These are phyloP conservation scores for Monochamus alternatus DNA, from an alignment of 2,888 invertebrate species.

Conservation along the genomic window DNA sequence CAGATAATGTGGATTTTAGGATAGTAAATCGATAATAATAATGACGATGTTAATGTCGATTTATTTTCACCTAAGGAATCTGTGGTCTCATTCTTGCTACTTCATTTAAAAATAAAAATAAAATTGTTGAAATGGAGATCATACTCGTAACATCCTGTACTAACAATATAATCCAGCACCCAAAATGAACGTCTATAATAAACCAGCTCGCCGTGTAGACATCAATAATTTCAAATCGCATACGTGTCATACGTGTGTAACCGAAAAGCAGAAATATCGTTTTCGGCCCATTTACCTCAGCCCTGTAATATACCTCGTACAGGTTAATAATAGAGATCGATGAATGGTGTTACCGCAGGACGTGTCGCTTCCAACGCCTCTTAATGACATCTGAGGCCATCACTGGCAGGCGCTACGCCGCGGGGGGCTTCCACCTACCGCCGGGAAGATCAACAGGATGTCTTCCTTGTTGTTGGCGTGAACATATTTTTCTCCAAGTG, in stretches of 20 bases:
- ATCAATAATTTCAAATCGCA: neutral
- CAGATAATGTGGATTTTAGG: too few relatives aligned
- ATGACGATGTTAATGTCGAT: too few relatives aligned
- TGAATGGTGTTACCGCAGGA: constrained; percentile 19
- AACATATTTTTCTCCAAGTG: too few relatives aligned
- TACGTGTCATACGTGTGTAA: neutral
- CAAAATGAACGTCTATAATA: too few relatives aligned
- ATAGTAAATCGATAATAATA: too few relatives aligned
- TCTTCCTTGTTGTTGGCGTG: constrained; percentile 4
- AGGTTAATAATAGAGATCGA: constrained; percentile 27
- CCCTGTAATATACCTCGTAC: neutral
- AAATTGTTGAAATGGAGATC: too few relatives aligned
- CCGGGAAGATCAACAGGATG: constrained; percentile 19
- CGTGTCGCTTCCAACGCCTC: constrained; percentile 7
- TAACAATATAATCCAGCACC: too few relatives aligned
- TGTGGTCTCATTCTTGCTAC: too few relatives aligned
- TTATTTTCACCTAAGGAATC: too few relatives aligned
- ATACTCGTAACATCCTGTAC: too few relatives aligned
- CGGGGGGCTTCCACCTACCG: constrained; percentile 5
- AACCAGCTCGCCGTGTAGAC: neutral
- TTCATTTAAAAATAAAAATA: too few relatives aligned
- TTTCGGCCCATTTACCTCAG: constrained; percentile 7
- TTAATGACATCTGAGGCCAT: constrained; percentile 21
- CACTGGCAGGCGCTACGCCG: constrained; percentile 5
- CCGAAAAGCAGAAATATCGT: neutral